Percentiles rank a stretch among this genome's conserved stretches.
These are phyloP conservation scores for Tetheella fluctuosa DNA, from an alignment of 2,888 invertebrate species.

Conservation along the genomic window DNA sequence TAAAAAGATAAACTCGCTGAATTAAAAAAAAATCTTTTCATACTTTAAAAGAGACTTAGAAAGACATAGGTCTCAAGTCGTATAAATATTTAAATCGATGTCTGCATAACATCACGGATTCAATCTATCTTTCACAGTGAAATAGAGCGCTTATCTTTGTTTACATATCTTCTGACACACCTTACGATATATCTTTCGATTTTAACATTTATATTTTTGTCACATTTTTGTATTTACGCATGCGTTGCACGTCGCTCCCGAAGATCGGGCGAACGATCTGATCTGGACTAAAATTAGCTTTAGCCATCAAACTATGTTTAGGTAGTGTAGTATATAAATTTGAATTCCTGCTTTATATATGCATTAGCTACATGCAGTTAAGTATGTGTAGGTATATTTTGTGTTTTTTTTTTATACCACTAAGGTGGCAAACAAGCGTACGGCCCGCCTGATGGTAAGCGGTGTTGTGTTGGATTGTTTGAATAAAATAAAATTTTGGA, in stretches of 20 bases:
- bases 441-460: too few relatives aligned
- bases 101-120: slow-evolving; percentile 5
- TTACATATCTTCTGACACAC: background rate
- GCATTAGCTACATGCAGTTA: background rate
- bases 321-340: background rate
- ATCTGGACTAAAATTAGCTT: slow-evolving; percentile 10
- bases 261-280: slow-evolving; percentile 13
- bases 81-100: slow-evolving; percentile 4
- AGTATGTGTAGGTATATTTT: background rate
- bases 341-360: background rate
- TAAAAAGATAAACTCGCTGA: too few relatives aligned
- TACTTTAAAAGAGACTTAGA: too few relatives aligned
- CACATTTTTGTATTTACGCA: slow-evolving; percentile 4
- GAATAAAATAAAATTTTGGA: too few relatives aligned
- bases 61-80: too few relatives aligned
- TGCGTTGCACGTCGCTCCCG: slow-evolving; percentile 6
- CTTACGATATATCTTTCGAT: slow-evolving; percentile 2
- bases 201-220: slow-evolving; percentile 10
- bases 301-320: background rate
- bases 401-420: too few relatives aligned
- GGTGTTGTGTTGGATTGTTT: too few relatives aligned
- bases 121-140: slow-evolving; percentile 6
- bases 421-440: too few relatives aligned
- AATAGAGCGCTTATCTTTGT: slow-evolving; percentile 6
- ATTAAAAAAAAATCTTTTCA: too few relatives aligned